phyloP scores from a whole-genome alignment of 1,140 invertebrate genomes.

The Brachionus sp. region DNA sequence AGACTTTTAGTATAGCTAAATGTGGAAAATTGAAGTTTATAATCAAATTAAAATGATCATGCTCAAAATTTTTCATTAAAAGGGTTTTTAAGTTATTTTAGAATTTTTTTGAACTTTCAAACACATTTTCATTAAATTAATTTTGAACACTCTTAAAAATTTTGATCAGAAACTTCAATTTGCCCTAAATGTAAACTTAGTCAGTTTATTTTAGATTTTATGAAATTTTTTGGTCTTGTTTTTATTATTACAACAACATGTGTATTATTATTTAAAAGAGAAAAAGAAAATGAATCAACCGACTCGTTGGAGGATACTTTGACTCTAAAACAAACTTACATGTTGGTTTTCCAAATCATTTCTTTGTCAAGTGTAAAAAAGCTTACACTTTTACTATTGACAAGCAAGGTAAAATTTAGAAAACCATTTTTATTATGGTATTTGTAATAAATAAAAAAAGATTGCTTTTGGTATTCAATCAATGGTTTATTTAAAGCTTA shows the following conservation, averaged over 20 bases:
- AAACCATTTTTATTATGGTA: constrained; percentile 66
- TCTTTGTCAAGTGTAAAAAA: constrained; percentile 69
- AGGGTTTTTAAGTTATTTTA: too few relatives aligned
- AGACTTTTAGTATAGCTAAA: background rate
- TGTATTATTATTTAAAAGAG: constrained; percentile 83
- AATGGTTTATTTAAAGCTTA: constrained; percentile 86
- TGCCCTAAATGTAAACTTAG: too few relatives aligned
- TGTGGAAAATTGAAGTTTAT: too few relatives aligned
- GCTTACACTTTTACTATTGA: constrained; percentile 76
- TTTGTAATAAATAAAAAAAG: background rate
- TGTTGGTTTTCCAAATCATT: background rate
- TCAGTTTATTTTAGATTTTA: background rate
- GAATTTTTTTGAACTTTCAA: too few relatives aligned
- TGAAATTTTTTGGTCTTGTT: constrained; percentile 61
- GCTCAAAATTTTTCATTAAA: background rate
- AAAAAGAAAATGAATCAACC: constrained; percentile 62
- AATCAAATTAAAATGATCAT: too few relatives aligned
- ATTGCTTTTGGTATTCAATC: constrained; percentile 56
- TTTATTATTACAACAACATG: constrained; percentile 86
- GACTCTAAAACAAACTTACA: background rate
- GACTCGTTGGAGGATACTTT: background rate
- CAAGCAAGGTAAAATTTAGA: constrained; percentile 89
- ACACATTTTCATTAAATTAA: too few relatives aligned
- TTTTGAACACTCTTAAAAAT: too few relatives aligned
- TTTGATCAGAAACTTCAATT: too few relatives aligned